These are phyloP conservation scores for Alviniconcha strummeri DNA, from an alignment of 2,888 invertebrate genomes.

Conservation along the genomic window DNA sequence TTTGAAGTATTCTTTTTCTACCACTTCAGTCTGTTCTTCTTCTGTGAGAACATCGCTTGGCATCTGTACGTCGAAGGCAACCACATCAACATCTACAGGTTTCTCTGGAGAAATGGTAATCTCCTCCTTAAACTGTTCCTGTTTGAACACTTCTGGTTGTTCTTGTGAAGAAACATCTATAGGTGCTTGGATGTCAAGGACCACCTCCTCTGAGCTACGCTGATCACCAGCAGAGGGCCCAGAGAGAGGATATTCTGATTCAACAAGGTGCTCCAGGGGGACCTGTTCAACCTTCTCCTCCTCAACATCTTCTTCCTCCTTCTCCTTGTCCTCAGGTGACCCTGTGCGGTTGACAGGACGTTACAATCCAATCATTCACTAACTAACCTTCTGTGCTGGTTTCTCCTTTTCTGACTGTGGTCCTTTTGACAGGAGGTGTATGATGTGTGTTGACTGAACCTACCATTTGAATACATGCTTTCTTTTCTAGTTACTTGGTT, in stretches of 20 bases:
- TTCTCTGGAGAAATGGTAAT: slow-evolving; percentile 15
- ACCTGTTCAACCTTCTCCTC: slow-evolving; percentile 20
- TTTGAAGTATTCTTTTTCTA: slow-evolving; percentile 19
- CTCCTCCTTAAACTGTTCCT: slow-evolving; percentile 34
- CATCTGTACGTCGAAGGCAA: slow-evolving; percentile 7
- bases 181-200: not conserved
- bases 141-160: slow-evolving; percentile 19
- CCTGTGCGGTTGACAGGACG: no score
- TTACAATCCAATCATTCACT: no score
- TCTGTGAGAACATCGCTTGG: not conserved
- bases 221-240: not conserved
- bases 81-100: slow-evolving; percentile 20
- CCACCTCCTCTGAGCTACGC: slow-evolving; percentile 7
- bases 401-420: slow-evolving; percentile 21
- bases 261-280: slow-evolving; percentile 1
- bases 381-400: no score
- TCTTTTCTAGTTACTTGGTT: no score
- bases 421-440: slow-evolving; percentile 30
- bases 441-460: not conserved
- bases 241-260: slow-evolving; percentile 35
- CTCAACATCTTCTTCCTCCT: slow-evolving; percentile 20
- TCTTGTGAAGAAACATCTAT: slow-evolving; percentile 2
- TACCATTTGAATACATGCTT: not conserved
- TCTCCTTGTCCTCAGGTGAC: not conserved
- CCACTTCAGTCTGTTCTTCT: slow-evolving; percentile 34